phyloP scores from a whole-genome alignment of 1,140 invertebrate species.

The Eriosoma lanigerum region DNA sequence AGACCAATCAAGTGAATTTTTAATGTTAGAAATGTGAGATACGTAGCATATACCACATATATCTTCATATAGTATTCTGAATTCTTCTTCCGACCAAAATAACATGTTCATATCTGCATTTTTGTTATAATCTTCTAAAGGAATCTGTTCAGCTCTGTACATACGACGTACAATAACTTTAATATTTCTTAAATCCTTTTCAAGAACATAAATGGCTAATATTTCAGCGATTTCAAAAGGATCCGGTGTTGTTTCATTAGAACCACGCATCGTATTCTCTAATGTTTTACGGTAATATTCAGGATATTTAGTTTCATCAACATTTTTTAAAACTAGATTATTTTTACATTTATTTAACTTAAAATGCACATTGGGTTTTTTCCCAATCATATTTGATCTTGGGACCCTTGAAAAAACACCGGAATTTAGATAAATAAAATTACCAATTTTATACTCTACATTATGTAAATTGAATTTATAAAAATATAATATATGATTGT shows the following conservation, averaged over 20 bases:
- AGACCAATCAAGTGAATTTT: conserved; percentile 65
- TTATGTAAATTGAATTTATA: conserved; percentile 10
- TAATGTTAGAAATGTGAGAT: conserved; percentile 63
- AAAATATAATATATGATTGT: not conserved
- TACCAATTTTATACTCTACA: conserved; percentile 37
- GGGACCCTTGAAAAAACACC: conserved; percentile 5
- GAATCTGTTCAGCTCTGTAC: conserved; percentile 45
- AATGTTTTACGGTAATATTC: conserved; percentile 63
- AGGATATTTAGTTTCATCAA: conserved; percentile 45
- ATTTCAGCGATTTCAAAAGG: conserved; percentile 76
- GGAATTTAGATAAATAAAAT: conserved; percentile 29
- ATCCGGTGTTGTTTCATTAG: conserved; percentile 72
- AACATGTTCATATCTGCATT: conserved; percentile 40
- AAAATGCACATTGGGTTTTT: not conserved
- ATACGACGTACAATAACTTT: conserved; percentile 29
- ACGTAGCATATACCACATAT: conserved; percentile 69
- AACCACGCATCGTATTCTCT: conserved; percentile 60
- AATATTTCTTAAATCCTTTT: conserved; percentile 52
- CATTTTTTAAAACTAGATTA: conserved; percentile 61
- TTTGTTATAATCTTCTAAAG: conserved; percentile 1
- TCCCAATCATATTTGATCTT: conserved; percentile 16
- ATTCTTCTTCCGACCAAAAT: conserved; percentile 46
- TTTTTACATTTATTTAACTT: conserved; percentile 20
- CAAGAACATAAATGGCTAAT: conserved; percentile 62
- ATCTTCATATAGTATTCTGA: conserved; percentile 53